A percentile compares a stretch with the other conserved stretches of the same genome.
Evolutionary conservation across 1,140 invertebrate species (phyloP).

Genomic region (Thaumatotibia leucotreta): DNA sequence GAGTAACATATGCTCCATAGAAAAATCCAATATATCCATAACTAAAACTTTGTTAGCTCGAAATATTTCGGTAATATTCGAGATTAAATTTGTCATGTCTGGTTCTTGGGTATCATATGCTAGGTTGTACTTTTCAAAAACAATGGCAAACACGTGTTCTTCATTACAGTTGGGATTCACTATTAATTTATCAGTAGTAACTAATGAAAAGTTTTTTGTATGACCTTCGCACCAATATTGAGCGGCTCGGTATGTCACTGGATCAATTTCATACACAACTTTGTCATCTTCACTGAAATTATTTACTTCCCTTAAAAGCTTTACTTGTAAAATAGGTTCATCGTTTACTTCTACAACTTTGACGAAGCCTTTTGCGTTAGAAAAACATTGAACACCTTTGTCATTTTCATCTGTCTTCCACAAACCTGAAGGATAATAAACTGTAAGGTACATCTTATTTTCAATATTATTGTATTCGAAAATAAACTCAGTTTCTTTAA

Average conservation of each 20-base stretch:
- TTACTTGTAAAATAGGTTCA: conserved; percentile 28
- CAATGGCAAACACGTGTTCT: conserved; percentile 55
- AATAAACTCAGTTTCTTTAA: conserved; percentile 42
- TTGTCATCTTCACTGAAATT: conserved; percentile 35
- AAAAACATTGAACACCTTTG: conserved; percentile 61
- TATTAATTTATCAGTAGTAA: conserved; percentile 52
- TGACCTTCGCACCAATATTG: conserved; percentile 69
- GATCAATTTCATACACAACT: conserved; percentile 43
- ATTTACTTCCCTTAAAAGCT: conserved; percentile 8
- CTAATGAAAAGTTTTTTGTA: conserved; percentile 53
- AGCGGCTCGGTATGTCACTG: conserved; percentile 50
- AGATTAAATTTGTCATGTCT: conserved; percentile 24
- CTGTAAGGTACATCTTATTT: conserved; percentile 45
- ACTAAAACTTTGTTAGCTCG: conserved; percentile 43
- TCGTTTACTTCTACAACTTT: conserved; percentile 45
- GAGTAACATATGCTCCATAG: conserved; percentile 27
- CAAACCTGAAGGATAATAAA: conserved; percentile 58
- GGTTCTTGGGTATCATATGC: conserved; percentile 26
- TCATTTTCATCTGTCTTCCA: conserved; percentile 55
- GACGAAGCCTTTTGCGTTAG: conserved; percentile 55
- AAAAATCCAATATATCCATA: conserved; percentile 54
- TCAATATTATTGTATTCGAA: conserved; percentile 48
- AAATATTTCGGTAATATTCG: conserved; percentile 43
- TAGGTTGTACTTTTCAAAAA: conserved; percentile 33
- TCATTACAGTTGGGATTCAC: conserved; percentile 50